Evolutionary conservation across 2,797 vertebrate genomes (phyloP), one percentile per base, ranked within the genome.

Genomic region (Nasua narica): DNA sequence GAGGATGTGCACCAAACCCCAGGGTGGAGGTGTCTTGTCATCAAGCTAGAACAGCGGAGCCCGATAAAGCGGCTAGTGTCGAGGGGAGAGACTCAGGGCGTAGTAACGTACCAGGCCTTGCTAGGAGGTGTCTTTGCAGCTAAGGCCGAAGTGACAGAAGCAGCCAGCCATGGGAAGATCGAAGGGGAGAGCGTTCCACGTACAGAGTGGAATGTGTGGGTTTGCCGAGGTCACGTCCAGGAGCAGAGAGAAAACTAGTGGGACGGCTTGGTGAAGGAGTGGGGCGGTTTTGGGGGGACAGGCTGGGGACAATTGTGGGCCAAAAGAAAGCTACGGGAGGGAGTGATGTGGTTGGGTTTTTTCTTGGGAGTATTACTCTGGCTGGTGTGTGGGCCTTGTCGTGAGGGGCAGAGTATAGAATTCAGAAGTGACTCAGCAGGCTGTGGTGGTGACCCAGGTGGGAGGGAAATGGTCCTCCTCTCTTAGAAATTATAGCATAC

Each of bases 271-370:
- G 32, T 35, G 32, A n/a, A 19, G 43, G 58, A 32, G 13, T 29
- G 29, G n/a, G 32, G 23, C 9, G 7, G 25, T 11, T 16, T 0
- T 5, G 6, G 6, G 48, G 3, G 25, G 35, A 32, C 8, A 0
- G 23, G 4, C 32, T 52, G 32, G 19, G 10, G 35, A 29, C 7
- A 27, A 40, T 32, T 43, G 3, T 21, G 35, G 60, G 58, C 70
- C 19, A 8, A 8, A n/a, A 37, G 15, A 50, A 48, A 90, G 13
- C 91, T 23, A 74, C 0, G 1, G 9, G 43, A 48, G 5, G 23
- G 60, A 60, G 18, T 46, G 3, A 9, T 2, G 3, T 15, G 35
- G 48, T 52, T 81, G 67, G 43, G 15, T 32, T 78, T 27, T 43
- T 52, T 48, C 40, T 56, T 77, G 19, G 60, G 18, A 27, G 9